Conservation (phyloP, 2,888 invertebrate genomes). For the Mantis religiosa region DNA sequence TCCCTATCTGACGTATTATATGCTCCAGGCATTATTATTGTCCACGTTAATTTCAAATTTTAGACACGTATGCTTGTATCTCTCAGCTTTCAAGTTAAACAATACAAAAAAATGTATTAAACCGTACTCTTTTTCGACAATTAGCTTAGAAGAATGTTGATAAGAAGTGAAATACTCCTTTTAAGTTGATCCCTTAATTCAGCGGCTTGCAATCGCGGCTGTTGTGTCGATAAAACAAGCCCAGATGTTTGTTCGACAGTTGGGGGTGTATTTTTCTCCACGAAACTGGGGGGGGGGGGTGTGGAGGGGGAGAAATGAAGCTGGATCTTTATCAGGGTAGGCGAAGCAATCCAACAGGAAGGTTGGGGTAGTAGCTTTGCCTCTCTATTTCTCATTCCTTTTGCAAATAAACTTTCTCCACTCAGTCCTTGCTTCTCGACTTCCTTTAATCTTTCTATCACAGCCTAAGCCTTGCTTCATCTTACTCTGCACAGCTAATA, state of each 20-base stretch:
- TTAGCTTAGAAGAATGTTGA: neutral
- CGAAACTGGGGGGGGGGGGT: neutral
- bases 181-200: neutral
- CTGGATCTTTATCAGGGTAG: neutral
- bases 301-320: neutral
- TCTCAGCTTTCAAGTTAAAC: too few relatives aligned
- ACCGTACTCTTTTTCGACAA: too few relatives aligned
- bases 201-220: neutral
- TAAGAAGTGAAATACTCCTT: neutral
- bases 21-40: too few relatives aligned
- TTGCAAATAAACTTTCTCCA: neutral
- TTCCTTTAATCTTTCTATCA: neutral
- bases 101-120: too few relatives aligned
- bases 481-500: neutral
- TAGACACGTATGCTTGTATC: too few relatives aligned
- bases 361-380: neutral
- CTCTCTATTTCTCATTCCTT: neutral
- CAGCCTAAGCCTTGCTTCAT: neutral
- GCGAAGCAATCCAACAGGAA: neutral
- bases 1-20: too few relatives aligned
- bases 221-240: neutral
- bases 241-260: neutral
- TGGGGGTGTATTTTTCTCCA: too few relatives aligned
- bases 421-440: neutral
- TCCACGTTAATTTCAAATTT: too few relatives aligned